A percentile compares a stretch with the other conserved stretches of the same genome.
Conservation (phyloP, 2,888 invertebrate genomes). For the Strigamia crassipes region DNA sequence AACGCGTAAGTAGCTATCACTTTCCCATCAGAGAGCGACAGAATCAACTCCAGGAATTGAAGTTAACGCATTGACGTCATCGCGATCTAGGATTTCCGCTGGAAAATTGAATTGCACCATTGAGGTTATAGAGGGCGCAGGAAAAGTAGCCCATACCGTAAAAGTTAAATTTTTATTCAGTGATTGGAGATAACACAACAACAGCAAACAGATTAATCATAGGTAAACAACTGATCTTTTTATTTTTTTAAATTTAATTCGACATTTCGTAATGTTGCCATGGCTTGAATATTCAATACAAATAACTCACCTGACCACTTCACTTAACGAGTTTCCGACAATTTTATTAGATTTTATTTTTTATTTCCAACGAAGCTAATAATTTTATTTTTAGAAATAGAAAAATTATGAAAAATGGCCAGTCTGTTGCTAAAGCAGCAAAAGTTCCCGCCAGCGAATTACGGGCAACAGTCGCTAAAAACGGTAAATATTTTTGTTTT, state of each 20-base stretch:
- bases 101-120: conserved; percentile 14
- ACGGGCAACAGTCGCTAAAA: background rate
- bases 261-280: background rate
- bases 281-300: background rate
- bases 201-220: background rate
- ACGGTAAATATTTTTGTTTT: background rate
- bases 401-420: background rate
- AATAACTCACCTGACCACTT: background rate
- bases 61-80: conserved; percentile 1
- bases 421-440: background rate
- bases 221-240: background rate
- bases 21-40: conserved; percentile 9
- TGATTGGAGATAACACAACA: background rate
- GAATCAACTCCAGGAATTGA: conserved; percentile 7
- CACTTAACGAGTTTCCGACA: no score
- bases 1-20: background rate
- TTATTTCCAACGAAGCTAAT: no score
- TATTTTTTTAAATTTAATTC: background rate
- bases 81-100: background rate
- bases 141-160: background rate
- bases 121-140: conserved; percentile 3
- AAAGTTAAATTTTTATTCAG: background rate
- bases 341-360: no score
- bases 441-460: background rate
- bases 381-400: background rate